Base-by-base conservation (phyloP, 2,797 vertebrate species). In the Melanotaenia maccullochi region DNA sequence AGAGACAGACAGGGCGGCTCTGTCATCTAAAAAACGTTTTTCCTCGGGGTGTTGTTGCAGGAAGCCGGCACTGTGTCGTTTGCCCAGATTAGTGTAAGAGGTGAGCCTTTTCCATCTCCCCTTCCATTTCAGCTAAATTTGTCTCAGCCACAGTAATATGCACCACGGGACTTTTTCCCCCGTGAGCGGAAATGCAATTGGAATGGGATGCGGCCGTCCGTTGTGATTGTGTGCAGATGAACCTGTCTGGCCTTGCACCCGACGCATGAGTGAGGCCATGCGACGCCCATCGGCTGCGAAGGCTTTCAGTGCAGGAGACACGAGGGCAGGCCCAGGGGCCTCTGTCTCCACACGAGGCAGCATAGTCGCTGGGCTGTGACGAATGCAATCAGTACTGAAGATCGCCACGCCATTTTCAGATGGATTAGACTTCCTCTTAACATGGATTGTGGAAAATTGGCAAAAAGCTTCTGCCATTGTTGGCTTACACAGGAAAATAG, bases 111-210 rank as follows among this genome's bases (percentile, higher is more conserved):
- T 84, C 82, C 87, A 88, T 88, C 83, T 88, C 83, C 66, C 67
- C 79, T 89, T 86, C 85, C 84, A 90, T 91, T 88, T 78, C 82
- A 38, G 65, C 82, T 82, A 86, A 85, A 89, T 90, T 86, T 89
- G 80, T 87, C 89, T 91, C 82, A 68, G 83, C 84, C 85, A 86
- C 80, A 81, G 82, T 87, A 87, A 90, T 86, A 89, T 86, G 89
- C 87, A 85, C 82, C 78, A 30, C 14, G 68, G 80, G 84, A 83
- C 55, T 79, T 83, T 49, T 30, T 25, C 36, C 70, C 60, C 24
- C 61, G 59, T 56, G 76, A 87, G 87, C 54, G 65, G 83, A 85
- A 88, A 89, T 77, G 81, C 87, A 77, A 84, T 90, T 84, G 88
- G 85, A 87, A 87, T 82, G 89, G 84, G 87, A 91, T 81, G 85